Conservation (phyloP, 2,113 vertebrate genomes). For the Columba livia region DNA sequence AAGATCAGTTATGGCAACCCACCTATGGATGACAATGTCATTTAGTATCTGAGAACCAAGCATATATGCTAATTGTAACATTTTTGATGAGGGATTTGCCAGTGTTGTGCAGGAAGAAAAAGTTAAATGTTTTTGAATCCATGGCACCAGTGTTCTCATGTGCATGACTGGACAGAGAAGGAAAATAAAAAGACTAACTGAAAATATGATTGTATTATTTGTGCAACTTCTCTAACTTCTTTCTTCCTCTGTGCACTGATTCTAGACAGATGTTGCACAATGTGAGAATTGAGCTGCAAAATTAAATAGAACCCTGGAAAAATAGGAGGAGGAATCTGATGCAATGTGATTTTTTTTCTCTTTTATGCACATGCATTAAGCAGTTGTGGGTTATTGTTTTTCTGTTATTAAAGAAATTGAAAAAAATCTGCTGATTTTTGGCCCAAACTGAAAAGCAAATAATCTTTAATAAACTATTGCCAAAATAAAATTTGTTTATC, state of each 20-base stretch:
- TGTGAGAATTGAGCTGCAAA: neutral
- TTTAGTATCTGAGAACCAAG: neutral
- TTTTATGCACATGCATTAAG: neutral
- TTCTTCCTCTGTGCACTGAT: neutral
- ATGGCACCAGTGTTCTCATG: rapidly evolving
- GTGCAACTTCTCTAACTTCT: neutral
- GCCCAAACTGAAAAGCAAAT: neutral
- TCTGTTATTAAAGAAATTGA: neutral
- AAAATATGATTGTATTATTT: neutral
- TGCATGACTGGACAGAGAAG: neutral
- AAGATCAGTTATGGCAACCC: neutral
- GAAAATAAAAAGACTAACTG: neutral
- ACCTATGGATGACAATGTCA: neutral
- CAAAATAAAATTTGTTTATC: neutral
- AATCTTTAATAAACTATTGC: neutral
- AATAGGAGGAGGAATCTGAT: neutral
- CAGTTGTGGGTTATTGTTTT: neutral
- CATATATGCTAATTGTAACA: neutral
- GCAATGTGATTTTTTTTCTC: neutral
- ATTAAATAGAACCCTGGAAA: neutral
- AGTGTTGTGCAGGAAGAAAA: neutral
- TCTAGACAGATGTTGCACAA: neutral
- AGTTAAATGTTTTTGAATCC: neutral
- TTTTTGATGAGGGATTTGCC: neutral
- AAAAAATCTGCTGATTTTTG: neutral